Conservation (phyloP, 23 tunicate species). For the Diplosoma virens region DNA sequence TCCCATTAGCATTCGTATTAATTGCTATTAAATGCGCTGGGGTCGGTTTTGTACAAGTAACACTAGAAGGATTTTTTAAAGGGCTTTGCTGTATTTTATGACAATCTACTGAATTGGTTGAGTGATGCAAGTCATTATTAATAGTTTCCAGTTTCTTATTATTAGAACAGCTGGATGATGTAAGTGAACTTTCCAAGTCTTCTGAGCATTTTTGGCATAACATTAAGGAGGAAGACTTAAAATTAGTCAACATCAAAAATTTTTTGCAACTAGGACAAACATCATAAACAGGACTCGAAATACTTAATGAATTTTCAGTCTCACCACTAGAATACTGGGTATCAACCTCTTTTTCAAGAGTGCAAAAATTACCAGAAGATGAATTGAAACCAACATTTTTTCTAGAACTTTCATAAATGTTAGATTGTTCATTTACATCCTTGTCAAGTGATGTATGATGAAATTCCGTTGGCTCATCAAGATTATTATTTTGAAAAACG, state of each 20-base stretch:
- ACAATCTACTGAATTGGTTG: background rate
- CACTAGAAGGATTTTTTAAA: background rate
- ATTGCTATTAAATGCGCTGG: slow-evolving; percentile 73
- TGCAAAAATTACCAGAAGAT: too few relatives aligned
- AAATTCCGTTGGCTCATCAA: too few relatives aligned
- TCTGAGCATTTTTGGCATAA: slow-evolving; percentile 1
- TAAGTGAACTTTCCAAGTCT: background rate
- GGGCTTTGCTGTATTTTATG: background rate
- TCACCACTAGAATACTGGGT: too few relatives aligned
- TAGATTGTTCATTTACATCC: too few relatives aligned
- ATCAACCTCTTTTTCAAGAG: too few relatives aligned
- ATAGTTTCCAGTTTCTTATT: background rate
- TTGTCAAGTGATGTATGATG: too few relatives aligned
- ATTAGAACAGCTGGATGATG: background rate
- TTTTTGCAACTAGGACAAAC: background rate
- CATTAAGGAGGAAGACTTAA: background rate
- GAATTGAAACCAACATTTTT: too few relatives aligned
- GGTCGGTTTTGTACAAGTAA: slow-evolving; percentile 24
- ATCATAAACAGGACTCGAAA: too few relatives aligned
- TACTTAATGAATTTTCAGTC: too few relatives aligned
- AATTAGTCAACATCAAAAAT: background rate
- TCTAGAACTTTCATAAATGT: too few relatives aligned
- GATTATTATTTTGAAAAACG: too few relatives aligned
- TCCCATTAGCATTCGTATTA: slow-evolving; percentile 21
- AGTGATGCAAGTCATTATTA: too few relatives aligned